These are phyloP conservation scores for Eristalinus aeneus DNA, from an alignment of 2,888 invertebrate species.

Conservation along the genomic window DNA sequence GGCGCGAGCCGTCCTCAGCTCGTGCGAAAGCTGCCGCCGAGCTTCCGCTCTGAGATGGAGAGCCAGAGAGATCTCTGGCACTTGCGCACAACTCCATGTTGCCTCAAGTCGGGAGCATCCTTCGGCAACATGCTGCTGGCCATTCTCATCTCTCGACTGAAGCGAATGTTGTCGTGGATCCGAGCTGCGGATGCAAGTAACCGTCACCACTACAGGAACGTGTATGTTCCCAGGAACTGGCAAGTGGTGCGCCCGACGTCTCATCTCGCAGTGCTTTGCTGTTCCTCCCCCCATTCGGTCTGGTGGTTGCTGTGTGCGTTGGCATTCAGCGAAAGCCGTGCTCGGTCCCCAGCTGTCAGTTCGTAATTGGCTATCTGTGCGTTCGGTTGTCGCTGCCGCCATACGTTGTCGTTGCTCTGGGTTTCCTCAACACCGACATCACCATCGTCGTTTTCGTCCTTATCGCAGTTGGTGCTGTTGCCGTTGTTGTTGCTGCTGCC, in stretches of 20 bases:
- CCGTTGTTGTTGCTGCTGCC: neutral
- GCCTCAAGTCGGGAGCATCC: neutral
- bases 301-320: constrained; percentile 37
- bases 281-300: constrained; percentile 16
- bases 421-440: neutral
- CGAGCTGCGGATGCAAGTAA: constrained; percentile 58
- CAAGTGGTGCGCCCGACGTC: constrained; percentile 36
- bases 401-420: neutral
- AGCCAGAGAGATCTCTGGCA: neutral
- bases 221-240: constrained; percentile 54
- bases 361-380: constrained; percentile 65
- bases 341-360: constrained; percentile 60
- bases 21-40: neutral
- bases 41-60: neutral
- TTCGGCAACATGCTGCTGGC: constrained; percentile 42
- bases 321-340: constrained; percentile 51
- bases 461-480: neutral
- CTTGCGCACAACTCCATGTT: constrained; percentile 37
- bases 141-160: constrained; percentile 35
- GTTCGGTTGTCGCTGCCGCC: constrained; percentile 42
- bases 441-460: neutral
- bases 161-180: constrained; percentile 43
- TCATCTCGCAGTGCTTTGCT: constrained; percentile 7
- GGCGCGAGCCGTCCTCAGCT: neutral
- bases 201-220: constrained; percentile 28